phyloP scores from a whole-genome alignment of 2,113 vertebrate species.

The Heloderma charlesbogerti region DNA sequence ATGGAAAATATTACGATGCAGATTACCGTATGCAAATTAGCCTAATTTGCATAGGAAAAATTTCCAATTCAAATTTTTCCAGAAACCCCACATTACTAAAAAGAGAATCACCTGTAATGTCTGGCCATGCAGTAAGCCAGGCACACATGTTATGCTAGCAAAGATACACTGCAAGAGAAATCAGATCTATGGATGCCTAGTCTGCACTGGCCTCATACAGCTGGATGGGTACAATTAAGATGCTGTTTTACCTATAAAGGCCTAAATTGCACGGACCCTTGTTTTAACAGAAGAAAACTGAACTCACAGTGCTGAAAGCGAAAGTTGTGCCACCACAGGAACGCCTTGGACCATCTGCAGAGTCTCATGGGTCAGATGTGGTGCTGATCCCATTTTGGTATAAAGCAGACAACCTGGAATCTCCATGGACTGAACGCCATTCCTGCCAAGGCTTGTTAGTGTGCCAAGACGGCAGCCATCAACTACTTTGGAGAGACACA shows the following conservation, averaged over 20 bases:
- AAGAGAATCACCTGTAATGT: neutral
- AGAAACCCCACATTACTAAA: too few relatives aligned
- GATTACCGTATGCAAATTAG: too few relatives aligned
- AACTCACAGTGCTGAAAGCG: conserved; percentile 86
- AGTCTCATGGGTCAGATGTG: conserved; percentile 90
- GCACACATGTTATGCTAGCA: neutral
- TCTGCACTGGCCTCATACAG: neutral
- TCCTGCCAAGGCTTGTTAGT: conserved; percentile 81
- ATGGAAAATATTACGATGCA: too few relatives aligned
- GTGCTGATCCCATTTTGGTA: conserved; percentile 87
- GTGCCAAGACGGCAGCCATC: conserved; percentile 85
- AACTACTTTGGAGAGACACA: conserved; percentile 81
- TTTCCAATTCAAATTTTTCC: too few relatives aligned
- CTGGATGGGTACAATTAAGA: neutral
- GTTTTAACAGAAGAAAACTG: neutral
- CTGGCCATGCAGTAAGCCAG: neutral
- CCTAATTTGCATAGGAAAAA: too few relatives aligned
- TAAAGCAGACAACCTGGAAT: conserved; percentile 92
- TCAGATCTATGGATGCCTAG: neutral
- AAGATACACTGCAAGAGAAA: neutral
- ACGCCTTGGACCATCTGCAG: conserved; percentile 80
- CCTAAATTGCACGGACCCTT: neutral
- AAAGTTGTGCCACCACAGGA: conserved; percentile 86
- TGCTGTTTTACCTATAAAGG: neutral
- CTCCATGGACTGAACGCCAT: conserved; percentile 76